A percentile compares a stretch with the other conserved stretches of the same genome.
These are phyloP conservation scores for Irena cyanogastra DNA, from an alignment of 2,113 vertebrate genomes.

Conservation along the genomic window DNA sequence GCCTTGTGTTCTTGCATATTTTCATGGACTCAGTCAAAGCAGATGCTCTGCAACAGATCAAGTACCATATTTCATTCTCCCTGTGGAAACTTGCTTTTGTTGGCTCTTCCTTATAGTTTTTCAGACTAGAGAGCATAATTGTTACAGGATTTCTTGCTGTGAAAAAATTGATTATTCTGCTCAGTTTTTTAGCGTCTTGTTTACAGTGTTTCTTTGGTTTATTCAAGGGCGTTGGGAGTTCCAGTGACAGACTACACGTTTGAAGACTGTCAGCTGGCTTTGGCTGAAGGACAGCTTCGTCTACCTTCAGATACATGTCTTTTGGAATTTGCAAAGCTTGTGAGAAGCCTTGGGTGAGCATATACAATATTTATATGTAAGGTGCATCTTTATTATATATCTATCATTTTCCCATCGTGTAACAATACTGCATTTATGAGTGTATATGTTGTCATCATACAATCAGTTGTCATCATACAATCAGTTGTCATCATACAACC, in stretches of 20 bases:
- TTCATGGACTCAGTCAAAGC: neutral
- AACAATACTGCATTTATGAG: neutral
- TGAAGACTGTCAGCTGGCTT: constrained; percentile 95
- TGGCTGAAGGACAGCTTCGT: constrained; percentile 91
- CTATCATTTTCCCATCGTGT: neutral
- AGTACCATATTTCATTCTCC: neutral
- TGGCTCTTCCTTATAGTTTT: neutral
- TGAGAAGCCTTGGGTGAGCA: constrained; percentile 90
- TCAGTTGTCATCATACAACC: no score
- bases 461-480: neutral
- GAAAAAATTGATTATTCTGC: neutral
- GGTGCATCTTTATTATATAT: neutral
- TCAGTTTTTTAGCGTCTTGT: neutral
- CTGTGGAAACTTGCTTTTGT: neutral
- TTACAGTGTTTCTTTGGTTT: constrained; percentile 2
- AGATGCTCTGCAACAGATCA: neutral
- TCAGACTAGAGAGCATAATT: neutral
- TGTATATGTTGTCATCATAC: neutral
- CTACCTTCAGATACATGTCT: constrained; percentile 90
- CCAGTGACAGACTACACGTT: constrained; percentile 95
- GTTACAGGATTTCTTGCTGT: neutral
- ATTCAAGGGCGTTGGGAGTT: constrained; percentile 84
- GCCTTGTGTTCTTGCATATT: neutral
- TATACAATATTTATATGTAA: neutral
- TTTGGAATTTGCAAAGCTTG: constrained; percentile 91